Conservation (phyloP, 2,797 vertebrate genomes). For the Falco concolor region DNA sequence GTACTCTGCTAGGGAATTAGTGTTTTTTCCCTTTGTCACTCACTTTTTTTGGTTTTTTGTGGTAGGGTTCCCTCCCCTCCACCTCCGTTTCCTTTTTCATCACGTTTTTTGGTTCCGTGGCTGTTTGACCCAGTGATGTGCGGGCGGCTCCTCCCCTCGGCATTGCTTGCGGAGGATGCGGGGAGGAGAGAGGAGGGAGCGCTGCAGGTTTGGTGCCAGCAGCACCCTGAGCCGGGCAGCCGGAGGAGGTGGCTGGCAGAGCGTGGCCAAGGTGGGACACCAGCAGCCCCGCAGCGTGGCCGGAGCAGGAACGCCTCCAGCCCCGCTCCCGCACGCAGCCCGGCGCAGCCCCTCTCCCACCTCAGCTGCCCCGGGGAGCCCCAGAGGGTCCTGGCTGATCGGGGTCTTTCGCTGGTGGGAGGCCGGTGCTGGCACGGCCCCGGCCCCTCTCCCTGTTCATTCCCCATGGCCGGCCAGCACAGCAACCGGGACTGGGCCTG, state of each 20-base stretch:
- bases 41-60: not conserved
- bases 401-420: not conserved
- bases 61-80: not conserved
- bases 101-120: conserved; percentile 12
- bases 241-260: conserved; percentile 14
- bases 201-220: not conserved
- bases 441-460: not conserved
- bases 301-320: not conserved
- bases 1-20: conserved; percentile 44
- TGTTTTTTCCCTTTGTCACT: not conserved
- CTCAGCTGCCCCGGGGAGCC: not conserved
- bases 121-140: not conserved
- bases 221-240: not conserved
- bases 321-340: not conserved
- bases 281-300: not conserved
- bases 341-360: not conserved
- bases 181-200: not conserved
- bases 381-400: not conserved
- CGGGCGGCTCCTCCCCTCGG: not conserved
- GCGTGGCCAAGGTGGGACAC: conserved; percentile 61
- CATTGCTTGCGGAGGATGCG: not conserved
- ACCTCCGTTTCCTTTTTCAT: not conserved
- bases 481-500: not conserved
- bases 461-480: not conserved
- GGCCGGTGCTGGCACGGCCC: not conserved